Evolutionary conservation across 2,888 invertebrate genomes (phyloP).

Genomic region (Molanna angustata): DNA sequence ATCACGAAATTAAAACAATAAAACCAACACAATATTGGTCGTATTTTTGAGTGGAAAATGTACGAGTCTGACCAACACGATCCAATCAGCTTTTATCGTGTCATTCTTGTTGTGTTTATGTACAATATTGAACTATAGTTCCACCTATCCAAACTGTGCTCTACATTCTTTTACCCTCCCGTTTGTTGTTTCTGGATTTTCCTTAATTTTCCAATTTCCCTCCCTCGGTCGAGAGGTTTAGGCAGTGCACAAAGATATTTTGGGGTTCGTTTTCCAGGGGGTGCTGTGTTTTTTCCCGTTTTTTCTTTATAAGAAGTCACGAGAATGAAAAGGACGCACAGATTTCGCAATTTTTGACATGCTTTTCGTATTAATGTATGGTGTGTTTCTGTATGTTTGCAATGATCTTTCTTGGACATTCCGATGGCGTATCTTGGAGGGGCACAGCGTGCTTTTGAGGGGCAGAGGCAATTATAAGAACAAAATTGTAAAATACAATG

Average conservation of each 20-base stretch:
- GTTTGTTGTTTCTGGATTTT: slow-evolving; percentile 14
- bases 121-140: neutral
- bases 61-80: too few relatives aligned
- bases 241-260: neutral
- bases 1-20: too few relatives aligned
- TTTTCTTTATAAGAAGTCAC: too few relatives aligned
- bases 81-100: slow-evolving; percentile 7
- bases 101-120: neutral
- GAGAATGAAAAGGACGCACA: neutral
- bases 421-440: slow-evolving; percentile 1
- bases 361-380: neutral
- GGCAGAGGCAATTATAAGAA: slow-evolving; percentile 10
- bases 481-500: too few relatives aligned
- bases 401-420: slow-evolving; percentile 3
- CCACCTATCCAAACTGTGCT: neutral
- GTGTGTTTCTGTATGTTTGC: neutral
- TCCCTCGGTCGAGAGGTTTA: slow-evolving; percentile 1
- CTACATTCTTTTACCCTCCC: neutral
- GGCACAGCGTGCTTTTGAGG: too few relatives aligned
- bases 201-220: slow-evolving; percentile 16
- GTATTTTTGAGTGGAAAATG: too few relatives aligned
- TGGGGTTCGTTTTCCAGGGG: slow-evolving; percentile 1
- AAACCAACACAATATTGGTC: too few relatives aligned
- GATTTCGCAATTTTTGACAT: neutral
- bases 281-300: too few relatives aligned